phyloP scores from a whole-genome alignment of 2,113 vertebrate genomes.

The Oplegnathus fasciatus region DNA sequence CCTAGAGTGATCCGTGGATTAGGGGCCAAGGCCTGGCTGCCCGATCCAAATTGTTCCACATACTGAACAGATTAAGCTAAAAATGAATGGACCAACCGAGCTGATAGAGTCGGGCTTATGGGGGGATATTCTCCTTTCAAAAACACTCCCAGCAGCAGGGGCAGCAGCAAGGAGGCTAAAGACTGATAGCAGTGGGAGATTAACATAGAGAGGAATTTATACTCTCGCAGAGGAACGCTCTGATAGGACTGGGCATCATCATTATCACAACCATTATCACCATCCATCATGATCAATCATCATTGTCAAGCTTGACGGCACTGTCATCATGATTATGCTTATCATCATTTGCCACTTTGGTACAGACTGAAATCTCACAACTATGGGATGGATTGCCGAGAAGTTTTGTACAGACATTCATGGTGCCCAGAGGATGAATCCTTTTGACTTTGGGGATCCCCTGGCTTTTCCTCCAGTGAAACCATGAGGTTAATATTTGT shows the following conservation, averaged over 20 bases:
- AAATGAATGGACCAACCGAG: conserved; percentile 59
- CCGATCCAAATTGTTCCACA: conserved; percentile 68
- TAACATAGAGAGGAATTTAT: conserved; percentile 17
- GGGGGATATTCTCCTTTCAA: conserved; percentile 42
- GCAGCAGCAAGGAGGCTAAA: conserved; percentile 13
- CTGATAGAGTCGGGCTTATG: conserved; percentile 51
- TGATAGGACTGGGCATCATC: conserved; percentile 2
- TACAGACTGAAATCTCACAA: background rate
- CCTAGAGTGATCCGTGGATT: conserved; percentile 64
- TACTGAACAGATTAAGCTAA: conserved; percentile 64
- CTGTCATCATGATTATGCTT: background rate
- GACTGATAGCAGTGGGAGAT: conserved; percentile 33
- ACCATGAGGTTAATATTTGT: too few species aligned
- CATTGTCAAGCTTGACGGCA: background rate
- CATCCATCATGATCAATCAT: conserved; percentile 10
- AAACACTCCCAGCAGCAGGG: conserved; percentile 22
- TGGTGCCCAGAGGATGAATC: background rate
- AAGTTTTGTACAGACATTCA: background rate
- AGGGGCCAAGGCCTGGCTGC: conserved; percentile 48
- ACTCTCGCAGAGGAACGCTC: background rate
- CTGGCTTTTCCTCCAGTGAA: too few species aligned
- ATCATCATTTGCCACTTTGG: background rate
- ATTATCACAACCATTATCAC: conserved; percentile 9
- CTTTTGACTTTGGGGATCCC: background rate
- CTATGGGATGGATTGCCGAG: background rate